phyloP scores from a whole-genome alignment of 2,113 vertebrate species.

The Actenoides hombroni region DNA sequence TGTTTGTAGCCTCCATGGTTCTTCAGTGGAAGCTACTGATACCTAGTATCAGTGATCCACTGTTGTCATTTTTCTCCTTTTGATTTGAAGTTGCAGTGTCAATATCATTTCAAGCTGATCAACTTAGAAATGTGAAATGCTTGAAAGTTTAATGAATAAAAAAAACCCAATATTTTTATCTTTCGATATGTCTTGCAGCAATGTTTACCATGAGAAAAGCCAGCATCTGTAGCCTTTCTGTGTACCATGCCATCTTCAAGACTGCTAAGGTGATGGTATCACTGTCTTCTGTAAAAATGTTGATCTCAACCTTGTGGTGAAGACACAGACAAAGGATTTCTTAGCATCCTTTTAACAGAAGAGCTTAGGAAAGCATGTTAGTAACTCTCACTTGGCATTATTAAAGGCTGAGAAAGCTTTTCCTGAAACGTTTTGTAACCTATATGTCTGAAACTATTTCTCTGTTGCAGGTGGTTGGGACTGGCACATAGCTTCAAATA shows the following conservation, averaged over 20 bases:
- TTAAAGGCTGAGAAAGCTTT: not conserved
- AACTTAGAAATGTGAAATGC: not conserved
- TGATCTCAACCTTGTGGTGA: not conserved
- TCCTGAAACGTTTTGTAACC: not conserved
- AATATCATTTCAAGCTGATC: not conserved
- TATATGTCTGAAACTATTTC: not conserved
- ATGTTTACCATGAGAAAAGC: not conserved
- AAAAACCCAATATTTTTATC: not conserved
- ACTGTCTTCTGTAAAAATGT: not conserved
- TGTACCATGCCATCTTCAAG: not conserved
- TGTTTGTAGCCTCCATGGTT: not conserved
- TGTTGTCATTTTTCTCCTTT: not conserved
- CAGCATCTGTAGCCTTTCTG: not conserved
- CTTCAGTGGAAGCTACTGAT: not conserved
- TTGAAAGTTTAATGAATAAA: not conserved
- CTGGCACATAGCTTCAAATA: not conserved
- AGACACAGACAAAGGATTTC: not conserved
- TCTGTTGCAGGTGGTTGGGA: not conserved
- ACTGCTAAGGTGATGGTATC: not conserved
- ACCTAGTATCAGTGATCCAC: not conserved
- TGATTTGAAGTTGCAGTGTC: not conserved
- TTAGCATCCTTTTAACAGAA: not conserved
- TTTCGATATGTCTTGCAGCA: not conserved
- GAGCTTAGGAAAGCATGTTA: not conserved
- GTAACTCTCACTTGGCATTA: not conserved